These are phyloP conservation scores for Spatulosminthurus flaviceps DNA, from an alignment of 2,888 invertebrate species.

Conservation along the genomic window DNA sequence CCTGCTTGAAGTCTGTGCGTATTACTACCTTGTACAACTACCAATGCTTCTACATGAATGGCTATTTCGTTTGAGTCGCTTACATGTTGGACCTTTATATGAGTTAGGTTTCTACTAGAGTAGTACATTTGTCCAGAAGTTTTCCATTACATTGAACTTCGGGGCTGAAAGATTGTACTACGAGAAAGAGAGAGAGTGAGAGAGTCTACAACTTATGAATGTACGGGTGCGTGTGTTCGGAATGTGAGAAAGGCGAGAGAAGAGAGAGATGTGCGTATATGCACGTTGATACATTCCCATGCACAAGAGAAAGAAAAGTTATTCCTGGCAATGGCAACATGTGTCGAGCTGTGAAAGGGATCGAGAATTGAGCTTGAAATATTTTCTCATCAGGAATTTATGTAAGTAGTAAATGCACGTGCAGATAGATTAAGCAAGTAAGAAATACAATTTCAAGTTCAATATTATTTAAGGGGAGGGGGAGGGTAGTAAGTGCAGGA, in stretches of 20 bases:
- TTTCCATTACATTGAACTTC: conserved; percentile 20
- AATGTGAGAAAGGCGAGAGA: conserved; percentile 3
- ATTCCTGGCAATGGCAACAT: conserved; percentile 10
- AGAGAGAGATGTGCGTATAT: background rate
- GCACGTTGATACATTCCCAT: background rate
- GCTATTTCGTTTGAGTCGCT: conserved; percentile 1
- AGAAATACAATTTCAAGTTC: conserved; percentile 7
- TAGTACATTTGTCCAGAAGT: conserved; percentile 26
- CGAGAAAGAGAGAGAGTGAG: too few species aligned
- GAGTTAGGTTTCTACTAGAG: background rate
- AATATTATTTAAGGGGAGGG: conserved; percentile 4
- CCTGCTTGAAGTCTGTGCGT: too few species aligned
- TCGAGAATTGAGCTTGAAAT: too few species aligned
- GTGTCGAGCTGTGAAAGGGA: background rate
- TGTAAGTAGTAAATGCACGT: too few species aligned
- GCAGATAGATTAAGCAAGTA: too few species aligned
- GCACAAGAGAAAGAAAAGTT: background rate
- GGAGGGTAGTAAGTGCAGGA: background rate
- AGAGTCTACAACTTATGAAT: background rate
- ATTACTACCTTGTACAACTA: too few species aligned
- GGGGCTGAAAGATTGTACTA: conserved; percentile 11
- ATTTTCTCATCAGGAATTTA: too few species aligned
- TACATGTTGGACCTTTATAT: background rate
- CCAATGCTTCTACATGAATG: too few species aligned
- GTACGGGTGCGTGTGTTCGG: background rate